phyloP scores from a whole-genome alignment of 2,797 vertebrate genomes.

The Epinephelus malabaricus region DNA sequence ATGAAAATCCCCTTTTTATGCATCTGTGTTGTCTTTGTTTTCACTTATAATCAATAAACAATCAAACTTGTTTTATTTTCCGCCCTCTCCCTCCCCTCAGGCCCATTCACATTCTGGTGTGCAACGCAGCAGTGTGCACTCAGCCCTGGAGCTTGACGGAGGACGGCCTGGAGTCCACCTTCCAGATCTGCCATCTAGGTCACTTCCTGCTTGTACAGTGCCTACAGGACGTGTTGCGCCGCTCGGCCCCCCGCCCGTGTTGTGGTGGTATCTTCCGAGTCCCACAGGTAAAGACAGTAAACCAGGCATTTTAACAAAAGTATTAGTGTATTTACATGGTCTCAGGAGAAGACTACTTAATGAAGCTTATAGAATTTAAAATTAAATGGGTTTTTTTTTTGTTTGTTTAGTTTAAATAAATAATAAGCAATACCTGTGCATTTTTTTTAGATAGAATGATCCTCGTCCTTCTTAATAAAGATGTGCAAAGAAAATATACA shows the following conservation, averaged over 20 bases:
- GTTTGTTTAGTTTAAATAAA: not conserved
- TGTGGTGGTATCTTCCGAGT: slow-evolving; percentile 94
- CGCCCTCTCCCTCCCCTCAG: slow-evolving; percentile 71
- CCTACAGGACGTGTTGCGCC: slow-evolving; percentile 89
- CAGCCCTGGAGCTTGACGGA: slow-evolving; percentile 92
- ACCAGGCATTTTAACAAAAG: not conserved
- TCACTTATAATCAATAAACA: slow-evolving; percentile 40
- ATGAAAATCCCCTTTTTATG: slow-evolving; percentile 14
- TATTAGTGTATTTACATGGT: not conserved
- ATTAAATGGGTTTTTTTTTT: not conserved
- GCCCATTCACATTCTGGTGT: slow-evolving; percentile 92
- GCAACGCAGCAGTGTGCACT: slow-evolving; percentile 91
- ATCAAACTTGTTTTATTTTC: slow-evolving; percentile 39
- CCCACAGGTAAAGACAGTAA: slow-evolving; percentile 89
- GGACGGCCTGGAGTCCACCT: slow-evolving; percentile 94
- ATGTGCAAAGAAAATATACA: not conserved
- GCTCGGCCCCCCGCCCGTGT: slow-evolving; percentile 92
- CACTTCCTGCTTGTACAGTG: slow-evolving; percentile 96
- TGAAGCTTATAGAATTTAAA: not conserved
- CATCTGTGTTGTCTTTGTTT: slow-evolving; percentile 20
- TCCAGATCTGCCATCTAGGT: slow-evolving; percentile 96
- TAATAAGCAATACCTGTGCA: not conserved
- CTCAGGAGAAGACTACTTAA: not conserved
- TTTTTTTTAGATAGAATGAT: not conserved
- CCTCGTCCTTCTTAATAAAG: not conserved